Base-by-base conservation (phyloP, 2,797 vertebrate genomes). In the Gobionotothen gibberifrons region DNA sequence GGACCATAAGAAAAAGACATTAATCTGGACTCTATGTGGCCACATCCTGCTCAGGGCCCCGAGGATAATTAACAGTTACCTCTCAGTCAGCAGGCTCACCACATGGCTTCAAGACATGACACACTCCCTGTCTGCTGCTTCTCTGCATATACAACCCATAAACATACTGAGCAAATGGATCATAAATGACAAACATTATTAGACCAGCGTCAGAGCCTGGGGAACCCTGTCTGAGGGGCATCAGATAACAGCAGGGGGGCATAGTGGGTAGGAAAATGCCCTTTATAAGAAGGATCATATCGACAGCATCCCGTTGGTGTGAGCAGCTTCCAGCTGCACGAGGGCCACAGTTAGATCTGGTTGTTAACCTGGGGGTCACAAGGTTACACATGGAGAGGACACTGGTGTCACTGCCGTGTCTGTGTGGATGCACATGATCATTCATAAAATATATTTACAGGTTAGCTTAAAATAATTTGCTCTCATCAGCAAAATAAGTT, bases 1-100 rank as follows among this genome's bases (percentile, higher is more conserved):
- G 51, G 73, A 85, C 62, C 84, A 90, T 78, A 85, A 82, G 87
- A 85, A 87, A 87, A 88, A 85, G 64, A 69, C 76, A 84, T 91
- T 88, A 86, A 89, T 83, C 52, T 89, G 76, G 78, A 90, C 69
- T 84, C 67, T 79, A 75, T 83, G 63, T 57, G 76, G 78, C 58
- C 69, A 83, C 74, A 85, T 90, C 85, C 84, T 83, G 83, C 65
- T 82, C 65, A 81, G 74, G 76, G 64, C 65, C 74, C 65, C 40
- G 47, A 69, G 71, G 63, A 77, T 79, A 86, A 91, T 88, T 86
- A 89, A 79, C 60, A 65, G 74, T 74, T 70, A 71, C 61, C 75
- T 64, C 46, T 85, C 61, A 81, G 72, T 74, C 62, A 87, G 57
- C 72, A 60, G 75, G 55, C 62, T 73, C 66, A 84, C 77, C 79